Evolutionary conservation across 2,888 invertebrate species (phyloP).

Genomic region (Meghimatium bilineatum): DNA sequence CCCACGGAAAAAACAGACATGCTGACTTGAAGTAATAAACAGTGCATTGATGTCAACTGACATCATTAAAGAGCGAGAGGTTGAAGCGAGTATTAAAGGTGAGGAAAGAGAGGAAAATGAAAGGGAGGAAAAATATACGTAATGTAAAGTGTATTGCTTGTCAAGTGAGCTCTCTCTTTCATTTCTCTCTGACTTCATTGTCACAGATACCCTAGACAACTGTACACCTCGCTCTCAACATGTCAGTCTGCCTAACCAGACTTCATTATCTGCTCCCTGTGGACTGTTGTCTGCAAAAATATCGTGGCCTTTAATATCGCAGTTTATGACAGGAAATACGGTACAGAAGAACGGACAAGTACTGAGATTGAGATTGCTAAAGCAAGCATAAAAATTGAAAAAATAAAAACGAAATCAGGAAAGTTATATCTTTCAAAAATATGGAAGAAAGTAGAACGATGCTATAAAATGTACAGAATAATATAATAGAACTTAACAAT

Average conservation of each 20-base stretch:
- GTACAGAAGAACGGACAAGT: not conserved
- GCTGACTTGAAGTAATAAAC: too few species aligned
- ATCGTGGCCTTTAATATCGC: not conserved
- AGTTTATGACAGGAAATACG: not conserved
- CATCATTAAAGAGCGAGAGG: not conserved
- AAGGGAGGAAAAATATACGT: too few species aligned
- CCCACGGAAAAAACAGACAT: too few species aligned
- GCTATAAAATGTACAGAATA: not conserved
- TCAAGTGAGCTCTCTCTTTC: not conserved
- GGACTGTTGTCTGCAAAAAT: not conserved
- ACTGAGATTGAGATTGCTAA: not conserved
- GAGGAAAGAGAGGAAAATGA: not conserved
- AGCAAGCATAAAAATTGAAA: not conserved
- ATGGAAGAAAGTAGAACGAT: not conserved
- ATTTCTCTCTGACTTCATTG: not conserved
- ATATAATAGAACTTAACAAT: not conserved
- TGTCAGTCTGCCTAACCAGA: not conserved
- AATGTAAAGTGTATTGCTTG: not conserved
- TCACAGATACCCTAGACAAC: not conserved
- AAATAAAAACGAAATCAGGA: not conserved
- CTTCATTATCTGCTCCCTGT: not conserved
- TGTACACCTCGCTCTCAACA: not conserved
- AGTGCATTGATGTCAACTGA: too few species aligned
- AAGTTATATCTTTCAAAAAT: not conserved
- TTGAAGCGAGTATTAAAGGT: not conserved